phyloP scores from a whole-genome alignment of 2,888 invertebrate genomes.

The Mimas tiliae region DNA sequence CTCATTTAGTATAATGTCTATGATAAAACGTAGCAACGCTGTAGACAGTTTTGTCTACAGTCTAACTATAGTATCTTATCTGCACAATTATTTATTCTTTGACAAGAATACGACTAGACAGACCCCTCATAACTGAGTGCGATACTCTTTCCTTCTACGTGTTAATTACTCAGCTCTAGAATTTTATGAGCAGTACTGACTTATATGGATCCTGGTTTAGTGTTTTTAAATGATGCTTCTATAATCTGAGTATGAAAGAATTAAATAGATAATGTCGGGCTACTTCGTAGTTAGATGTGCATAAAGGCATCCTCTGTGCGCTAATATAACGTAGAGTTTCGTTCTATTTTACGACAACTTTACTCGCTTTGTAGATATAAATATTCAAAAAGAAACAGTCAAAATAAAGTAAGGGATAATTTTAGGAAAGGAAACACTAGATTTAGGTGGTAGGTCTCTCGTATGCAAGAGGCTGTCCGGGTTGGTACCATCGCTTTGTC shows the following conservation, averaged over 20 bases:
- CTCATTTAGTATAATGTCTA: too few relatives aligned
- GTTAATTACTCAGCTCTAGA: constrained; percentile 60
- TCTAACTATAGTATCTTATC: constrained; percentile 28
- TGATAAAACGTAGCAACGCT: too few relatives aligned
- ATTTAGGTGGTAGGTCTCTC: too few relatives aligned
- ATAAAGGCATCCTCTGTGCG: neutral
- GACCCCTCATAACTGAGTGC: constrained; percentile 52
- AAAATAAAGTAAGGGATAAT: too few relatives aligned
- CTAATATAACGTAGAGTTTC: neutral
- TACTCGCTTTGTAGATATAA: too few relatives aligned
- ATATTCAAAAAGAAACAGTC: too few relatives aligned
- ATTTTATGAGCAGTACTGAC: constrained; percentile 54
- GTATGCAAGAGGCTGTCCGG: too few relatives aligned
- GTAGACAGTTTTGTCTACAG: too few relatives aligned
- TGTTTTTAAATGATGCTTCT: constrained; percentile 26
- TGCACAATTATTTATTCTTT: constrained; percentile 38
- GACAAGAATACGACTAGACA: constrained; percentile 46
- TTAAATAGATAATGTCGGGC: neutral
- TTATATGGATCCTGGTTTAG: constrained; percentile 34
- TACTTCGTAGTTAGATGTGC: neutral
- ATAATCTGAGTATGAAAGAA: constrained; percentile 17
- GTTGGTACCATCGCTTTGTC: too few relatives aligned
- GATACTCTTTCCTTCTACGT: constrained; percentile 61
- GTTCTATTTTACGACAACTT: neutral
- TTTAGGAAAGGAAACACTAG: too few relatives aligned